Conservation (phyloP, 35 echinoderm and acorn worm species). For the Eucidaris tribuloides region DNA sequence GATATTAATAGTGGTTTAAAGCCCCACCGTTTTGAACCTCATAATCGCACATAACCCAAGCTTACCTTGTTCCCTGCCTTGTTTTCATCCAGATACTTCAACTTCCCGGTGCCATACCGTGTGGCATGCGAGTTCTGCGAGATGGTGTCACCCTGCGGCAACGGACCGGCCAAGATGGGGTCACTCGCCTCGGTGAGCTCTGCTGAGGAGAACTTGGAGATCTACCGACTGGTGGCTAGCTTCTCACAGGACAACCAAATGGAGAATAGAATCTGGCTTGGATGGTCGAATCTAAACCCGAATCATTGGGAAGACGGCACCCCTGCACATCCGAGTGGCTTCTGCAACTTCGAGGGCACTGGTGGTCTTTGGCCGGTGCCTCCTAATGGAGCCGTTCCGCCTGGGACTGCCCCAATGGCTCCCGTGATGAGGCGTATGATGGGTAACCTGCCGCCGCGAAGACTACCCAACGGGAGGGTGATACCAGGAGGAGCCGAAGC, state of each 20-base stretch:
- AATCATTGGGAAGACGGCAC: not conserved
- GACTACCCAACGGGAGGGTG: not conserved
- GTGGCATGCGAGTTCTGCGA: slow-evolving; percentile 11
- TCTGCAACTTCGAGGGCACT: not conserved
- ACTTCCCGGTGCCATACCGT: not conserved
- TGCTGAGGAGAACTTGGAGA: not conserved
- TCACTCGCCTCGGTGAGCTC: not conserved
- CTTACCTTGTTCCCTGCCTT: no score
- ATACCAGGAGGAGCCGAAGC: not conserved
- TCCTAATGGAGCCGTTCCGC: not conserved
- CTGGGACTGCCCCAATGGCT: not conserved
- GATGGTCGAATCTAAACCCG: not conserved
- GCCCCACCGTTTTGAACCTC: no score
- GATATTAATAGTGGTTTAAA: no score
- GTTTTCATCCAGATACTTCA: slow-evolving; percentile 18
- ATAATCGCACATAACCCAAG: no score
- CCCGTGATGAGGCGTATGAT: slow-evolving; percentile 5
- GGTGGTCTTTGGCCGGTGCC: not conserved
- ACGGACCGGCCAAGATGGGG: not conserved
- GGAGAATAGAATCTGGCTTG: slow-evolving; percentile 7
- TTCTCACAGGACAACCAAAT: slow-evolving; percentile 26
- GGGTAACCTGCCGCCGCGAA: not conserved
- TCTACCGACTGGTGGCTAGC: not conserved
- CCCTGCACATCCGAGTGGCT: not conserved
- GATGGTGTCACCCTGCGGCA: slow-evolving; percentile 11